Evolutionary conservation across 2,888 invertebrate genomes (phyloP), one percentile per base, ranked within the genome.

Genomic region (Abscondita cerata): DNA sequence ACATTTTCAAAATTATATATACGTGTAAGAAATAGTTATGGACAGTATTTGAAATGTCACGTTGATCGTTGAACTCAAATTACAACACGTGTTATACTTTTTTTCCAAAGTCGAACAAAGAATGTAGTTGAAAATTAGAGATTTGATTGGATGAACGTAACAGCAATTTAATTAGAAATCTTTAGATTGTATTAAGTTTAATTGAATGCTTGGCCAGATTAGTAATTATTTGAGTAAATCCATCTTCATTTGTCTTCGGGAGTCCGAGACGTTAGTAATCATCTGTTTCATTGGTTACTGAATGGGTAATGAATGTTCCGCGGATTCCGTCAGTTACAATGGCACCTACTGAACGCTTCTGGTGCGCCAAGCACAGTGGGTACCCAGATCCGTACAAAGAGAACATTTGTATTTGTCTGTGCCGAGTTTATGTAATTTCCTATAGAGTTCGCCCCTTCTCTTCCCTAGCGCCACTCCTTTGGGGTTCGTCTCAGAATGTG

Each of bases 381-480:
- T 78, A 77, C 77, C 78, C 78, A 78, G 78, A 78, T 76, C 75
- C 76, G 79, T 80, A 80, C 80, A 80, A 80, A 80, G 81, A 79
- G 80, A 78, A 79, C 81, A 81, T 81, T 81, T 81, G 80, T 81
- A 80, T 80, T 80, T 80, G 81, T 81, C 81, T 79, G 79, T 80
- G 79, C 79, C 76, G 81, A 81, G 81, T 81, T 81, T 81, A 81
- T 81, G 81, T 81, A 81, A 81, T 81, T 81, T 81, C 81, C 81
- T 81, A 81, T 81, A 81, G 81, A 81, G 80, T 78, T 77, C 75
- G 75, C 74, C 77, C 75, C 75, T 74, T 75, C 74, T 71, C 76
- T 73, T 72, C 71, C 68, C 72, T 68, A 70, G 69, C 72, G 69
- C 70, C 75, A 72, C 76, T 75, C 78, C 78, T 76, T 70, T 76